Evolutionary conservation across 1,140 invertebrate genomes (phyloP), one percentile per base, ranked within the genome.

Genomic region (Ridgeia piscesae): DNA sequence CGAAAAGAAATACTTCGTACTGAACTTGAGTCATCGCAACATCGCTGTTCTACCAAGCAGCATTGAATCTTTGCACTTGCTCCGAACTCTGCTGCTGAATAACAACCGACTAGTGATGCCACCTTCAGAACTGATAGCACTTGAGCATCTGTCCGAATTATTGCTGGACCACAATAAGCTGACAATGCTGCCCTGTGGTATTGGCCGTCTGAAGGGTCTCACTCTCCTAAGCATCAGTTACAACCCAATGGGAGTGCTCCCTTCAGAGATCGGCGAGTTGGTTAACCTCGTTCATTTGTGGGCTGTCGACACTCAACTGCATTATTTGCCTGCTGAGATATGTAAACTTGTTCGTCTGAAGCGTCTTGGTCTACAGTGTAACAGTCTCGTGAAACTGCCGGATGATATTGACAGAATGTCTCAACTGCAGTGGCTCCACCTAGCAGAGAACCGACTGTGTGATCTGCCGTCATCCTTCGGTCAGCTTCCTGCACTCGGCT

Each of bases 71-170:
- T 33, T 88, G 35, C 50, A 50, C 33, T 33, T 33, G n/a, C 34
- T 92, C 21, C 42, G 88, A 11, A 50, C 48, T 0, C 91, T 95
- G 33, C 88, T 94, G 27, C 92, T 95, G 0, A 95, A 95, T 93
- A 93, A 95, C 92, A 95, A 95, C 92, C 93, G 94, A 14, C 93
- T 95, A 48, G 50, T 95, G n/a, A 95, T 95, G 94, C 94, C 95
- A 0, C 95, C 95, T 34, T 94, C 94, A n/a, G 95, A 96, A 92
- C 48, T 96, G 0, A 94, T 92, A 6, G 35, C 91, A 27, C 92
- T 96, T 77, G 27, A 91, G 1, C 91, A 93, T 34, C 92, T 95
- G 33, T 94, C 95, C 89, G 95, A 95, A 91, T 93, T 96, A 1
- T 94, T 94, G n/a, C 92, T 96, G 14, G 95, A 95, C 92, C 94